phyloP scores from a whole-genome alignment of 2,113 vertebrate species.

The Girardinichthys multiradiatus region DNA sequence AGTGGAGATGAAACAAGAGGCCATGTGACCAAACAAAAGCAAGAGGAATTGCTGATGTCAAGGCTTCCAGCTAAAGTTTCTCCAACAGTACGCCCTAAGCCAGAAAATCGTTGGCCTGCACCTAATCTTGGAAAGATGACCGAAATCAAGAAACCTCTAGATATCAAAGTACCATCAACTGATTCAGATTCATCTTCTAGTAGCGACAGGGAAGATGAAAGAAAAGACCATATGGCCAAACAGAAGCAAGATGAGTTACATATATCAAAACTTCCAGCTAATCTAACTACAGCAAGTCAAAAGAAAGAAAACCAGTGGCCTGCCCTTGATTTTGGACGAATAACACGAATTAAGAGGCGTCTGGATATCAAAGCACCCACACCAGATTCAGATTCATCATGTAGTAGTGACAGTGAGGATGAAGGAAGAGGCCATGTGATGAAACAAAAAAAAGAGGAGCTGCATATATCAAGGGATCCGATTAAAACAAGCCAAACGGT shows the following conservation, averaged over 20 bases:
- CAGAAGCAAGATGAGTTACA: background rate
- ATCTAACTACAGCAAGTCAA: background rate
- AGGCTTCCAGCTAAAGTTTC: background rate
- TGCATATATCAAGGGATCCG: background rate
- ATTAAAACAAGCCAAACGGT: constrained; percentile 6
- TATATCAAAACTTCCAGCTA: background rate
- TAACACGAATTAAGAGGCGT: background rate
- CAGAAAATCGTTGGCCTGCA: constrained; percentile 12
- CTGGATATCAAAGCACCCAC: background rate
- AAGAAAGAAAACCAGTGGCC: constrained; percentile 5
- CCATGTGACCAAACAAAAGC: background rate
- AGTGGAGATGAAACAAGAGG: background rate
- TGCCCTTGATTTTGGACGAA: constrained; percentile 9
- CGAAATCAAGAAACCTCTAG: background rate
- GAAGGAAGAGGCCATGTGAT: background rate
- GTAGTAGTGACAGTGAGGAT: constrained; percentile 37
- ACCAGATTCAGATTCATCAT: constrained; percentile 14
- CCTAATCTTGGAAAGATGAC: background rate
- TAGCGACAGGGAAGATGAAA: too few relatives aligned
- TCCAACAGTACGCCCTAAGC: background rate
- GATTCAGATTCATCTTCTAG: background rate
- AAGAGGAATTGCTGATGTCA: background rate
- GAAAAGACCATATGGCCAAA: too few relatives aligned
- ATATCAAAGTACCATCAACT: background rate
- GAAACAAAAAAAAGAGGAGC: background rate